These are phyloP conservation scores for Neosilurus hyrtlii DNA, from an alignment of 2,797 vertebrate genomes.

Conservation along the genomic window DNA sequence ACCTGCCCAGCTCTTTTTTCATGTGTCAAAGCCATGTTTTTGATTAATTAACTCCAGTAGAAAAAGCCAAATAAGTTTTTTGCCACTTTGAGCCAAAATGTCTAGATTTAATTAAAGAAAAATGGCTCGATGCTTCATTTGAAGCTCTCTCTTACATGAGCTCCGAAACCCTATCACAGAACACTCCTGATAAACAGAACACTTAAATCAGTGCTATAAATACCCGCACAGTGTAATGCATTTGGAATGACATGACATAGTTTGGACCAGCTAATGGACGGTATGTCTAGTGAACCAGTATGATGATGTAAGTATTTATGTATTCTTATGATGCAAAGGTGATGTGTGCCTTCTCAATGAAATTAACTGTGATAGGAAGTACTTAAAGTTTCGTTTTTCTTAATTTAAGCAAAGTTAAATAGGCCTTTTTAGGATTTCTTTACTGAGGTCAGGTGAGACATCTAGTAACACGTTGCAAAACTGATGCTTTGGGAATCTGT, in stretches of 20 bases:
- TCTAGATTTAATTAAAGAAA: constrained; percentile 44
- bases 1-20: constrained; percentile 33
- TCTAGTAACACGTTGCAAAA: not conserved
- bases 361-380: constrained; percentile 9
- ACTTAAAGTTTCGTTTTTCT: constrained; percentile 8
- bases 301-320: constrained; percentile 34
- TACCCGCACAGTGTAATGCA: constrained; percentile 28
- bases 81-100: constrained; percentile 32
- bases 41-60: constrained; percentile 34
- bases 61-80: constrained; percentile 29
- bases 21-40: constrained; percentile 21
- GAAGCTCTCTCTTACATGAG: constrained; percentile 37
- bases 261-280: constrained; percentile 17
- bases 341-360: constrained; percentile 33
- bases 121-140: constrained; percentile 51
- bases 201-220: constrained; percentile 47
- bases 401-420: not conserved
- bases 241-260: constrained; percentile 39
- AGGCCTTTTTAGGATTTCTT: not conserved
- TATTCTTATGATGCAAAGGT: constrained; percentile 43
- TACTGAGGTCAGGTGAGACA: not conserved
- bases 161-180: constrained; percentile 37
- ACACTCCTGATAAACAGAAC: constrained; percentile 31
- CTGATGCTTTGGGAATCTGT: not conserved
- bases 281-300: constrained; percentile 39